Evolutionary conservation across 2,113 vertebrate species (phyloP).

Genomic region (Nibea albiflora): DNA sequence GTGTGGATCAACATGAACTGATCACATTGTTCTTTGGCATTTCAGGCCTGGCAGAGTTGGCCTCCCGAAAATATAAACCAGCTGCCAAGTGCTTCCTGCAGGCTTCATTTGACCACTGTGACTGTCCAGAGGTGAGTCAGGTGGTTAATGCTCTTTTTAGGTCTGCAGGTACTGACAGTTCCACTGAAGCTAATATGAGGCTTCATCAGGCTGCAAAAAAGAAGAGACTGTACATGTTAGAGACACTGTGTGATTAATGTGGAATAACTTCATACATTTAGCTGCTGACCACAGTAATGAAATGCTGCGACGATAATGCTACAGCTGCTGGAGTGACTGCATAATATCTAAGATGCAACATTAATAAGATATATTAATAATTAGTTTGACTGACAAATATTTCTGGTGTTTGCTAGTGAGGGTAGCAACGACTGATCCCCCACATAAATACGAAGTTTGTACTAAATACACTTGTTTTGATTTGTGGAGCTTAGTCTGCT

Average conservation of each 20-base stretch:
- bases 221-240: not conserved
- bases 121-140: constrained; percentile 93
- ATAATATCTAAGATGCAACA: too few species aligned
- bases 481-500: not conserved
- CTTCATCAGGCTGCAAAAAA: not conserved
- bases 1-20: not conserved
- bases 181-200: not conserved
- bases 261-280: too few species aligned
- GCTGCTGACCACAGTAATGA: too few species aligned
- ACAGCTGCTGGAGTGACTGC: too few species aligned
- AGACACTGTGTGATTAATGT: too few species aligned
- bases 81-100: constrained; percentile 97
- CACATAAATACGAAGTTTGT: not conserved
- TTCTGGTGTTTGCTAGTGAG: too few species aligned
- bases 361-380: too few species aligned
- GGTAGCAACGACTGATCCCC: too few species aligned
- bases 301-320: too few species aligned
- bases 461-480: not conserved
- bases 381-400: too few species aligned
- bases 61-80: constrained; percentile 95
- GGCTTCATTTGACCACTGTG: constrained; percentile 96
- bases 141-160: not conserved
- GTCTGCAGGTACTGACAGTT: not conserved
- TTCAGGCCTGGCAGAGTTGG: constrained; percentile 92
- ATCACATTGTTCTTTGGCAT: constrained; percentile 3